phyloP scores from a whole-genome alignment of 1,140 invertebrate species.

The Pachyrhynchus sulphureomaculatus region DNA sequence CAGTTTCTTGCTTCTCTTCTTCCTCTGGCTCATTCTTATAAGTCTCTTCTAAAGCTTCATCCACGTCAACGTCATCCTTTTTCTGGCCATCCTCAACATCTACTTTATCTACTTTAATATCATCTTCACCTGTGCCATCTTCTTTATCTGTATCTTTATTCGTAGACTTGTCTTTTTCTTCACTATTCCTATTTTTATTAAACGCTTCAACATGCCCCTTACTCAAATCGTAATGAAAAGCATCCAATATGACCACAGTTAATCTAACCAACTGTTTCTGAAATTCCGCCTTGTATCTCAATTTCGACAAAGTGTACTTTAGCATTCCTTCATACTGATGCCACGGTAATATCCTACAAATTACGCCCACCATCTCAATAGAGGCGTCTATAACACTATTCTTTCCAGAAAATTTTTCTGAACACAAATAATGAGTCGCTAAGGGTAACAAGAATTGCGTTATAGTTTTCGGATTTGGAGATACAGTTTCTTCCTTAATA shows the following conservation, averaged over 20 bases:
- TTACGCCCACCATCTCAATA: slow-evolving; percentile 71
- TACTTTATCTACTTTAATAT: slow-evolving; percentile 42
- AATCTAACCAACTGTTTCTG: slow-evolving; percentile 83
- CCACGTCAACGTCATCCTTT: slow-evolving; percentile 40
- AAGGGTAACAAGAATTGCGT: slow-evolving; percentile 85
- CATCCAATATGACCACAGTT: slow-evolving; percentile 80
- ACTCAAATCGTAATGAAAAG: slow-evolving; percentile 90
- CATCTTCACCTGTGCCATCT: slow-evolving; percentile 40
- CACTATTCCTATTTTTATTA: slow-evolving; percentile 35
- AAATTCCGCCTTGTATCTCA: slow-evolving; percentile 68
- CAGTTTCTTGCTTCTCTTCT: slow-evolving; percentile 31
- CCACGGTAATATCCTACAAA: slow-evolving; percentile 82
- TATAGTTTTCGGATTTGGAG: slow-evolving; percentile 67
- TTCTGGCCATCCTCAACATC: slow-evolving; percentile 32
- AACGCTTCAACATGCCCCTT: slow-evolving; percentile 55
- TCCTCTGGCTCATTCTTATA: slow-evolving; percentile 46
- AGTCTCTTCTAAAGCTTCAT: slow-evolving; percentile 41
- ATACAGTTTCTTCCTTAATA: slow-evolving; percentile 58
- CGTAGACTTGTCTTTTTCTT: slow-evolving; percentile 29
- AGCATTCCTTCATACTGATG: slow-evolving; percentile 80
- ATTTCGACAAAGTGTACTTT: slow-evolving; percentile 74
- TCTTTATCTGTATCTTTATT: neutral
- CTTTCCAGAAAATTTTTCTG: slow-evolving; percentile 72
- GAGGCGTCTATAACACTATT: slow-evolving; percentile 83
- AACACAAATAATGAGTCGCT: slow-evolving; percentile 75